A percentile compares a stretch with the other conserved stretches of the same genome.
Conservation (phyloP, 2,113 vertebrate genomes). For the Macroglossus sobrinus region DNA sequence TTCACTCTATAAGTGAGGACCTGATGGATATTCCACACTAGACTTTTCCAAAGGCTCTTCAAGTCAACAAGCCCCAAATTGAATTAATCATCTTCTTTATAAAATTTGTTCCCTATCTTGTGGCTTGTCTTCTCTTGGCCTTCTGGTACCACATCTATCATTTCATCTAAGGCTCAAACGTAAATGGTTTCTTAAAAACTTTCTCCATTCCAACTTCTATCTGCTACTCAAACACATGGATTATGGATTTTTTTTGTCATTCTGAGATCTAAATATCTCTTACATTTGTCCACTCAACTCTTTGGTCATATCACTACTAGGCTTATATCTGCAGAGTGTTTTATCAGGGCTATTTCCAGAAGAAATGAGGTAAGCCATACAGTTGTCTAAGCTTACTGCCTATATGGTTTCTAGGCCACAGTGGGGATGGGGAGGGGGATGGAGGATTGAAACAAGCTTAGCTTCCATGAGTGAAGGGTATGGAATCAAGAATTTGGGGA, state of each 20-base stretch:
- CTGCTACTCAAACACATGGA: neutral
- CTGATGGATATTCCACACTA: neutral
- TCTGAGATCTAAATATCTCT: neutral
- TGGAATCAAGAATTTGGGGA: neutral
- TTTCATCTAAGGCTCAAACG: neutral
- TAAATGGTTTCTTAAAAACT: neutral
- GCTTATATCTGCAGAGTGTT: neutral
- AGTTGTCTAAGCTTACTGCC: neutral
- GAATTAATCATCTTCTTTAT: neutral
- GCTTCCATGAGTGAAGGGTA: neutral
- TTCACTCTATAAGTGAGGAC: neutral
- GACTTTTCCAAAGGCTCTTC: neutral
- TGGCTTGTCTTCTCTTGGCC: neutral
- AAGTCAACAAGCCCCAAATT: neutral
- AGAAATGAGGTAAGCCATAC: neutral
- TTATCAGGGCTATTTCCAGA: neutral
- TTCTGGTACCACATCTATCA: neutral
- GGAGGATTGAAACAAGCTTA: neutral
- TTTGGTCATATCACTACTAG: neutral
- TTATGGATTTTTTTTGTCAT: neutral
- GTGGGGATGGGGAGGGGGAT: too few relatives aligned
- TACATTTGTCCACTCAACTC: neutral
- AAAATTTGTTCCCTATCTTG: neutral
- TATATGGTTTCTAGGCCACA: neutral
- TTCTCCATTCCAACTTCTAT: neutral